phyloP scores from a whole-genome alignment of 92 coral and sea anemone species.

The Scolanthus callimorphus region DNA sequence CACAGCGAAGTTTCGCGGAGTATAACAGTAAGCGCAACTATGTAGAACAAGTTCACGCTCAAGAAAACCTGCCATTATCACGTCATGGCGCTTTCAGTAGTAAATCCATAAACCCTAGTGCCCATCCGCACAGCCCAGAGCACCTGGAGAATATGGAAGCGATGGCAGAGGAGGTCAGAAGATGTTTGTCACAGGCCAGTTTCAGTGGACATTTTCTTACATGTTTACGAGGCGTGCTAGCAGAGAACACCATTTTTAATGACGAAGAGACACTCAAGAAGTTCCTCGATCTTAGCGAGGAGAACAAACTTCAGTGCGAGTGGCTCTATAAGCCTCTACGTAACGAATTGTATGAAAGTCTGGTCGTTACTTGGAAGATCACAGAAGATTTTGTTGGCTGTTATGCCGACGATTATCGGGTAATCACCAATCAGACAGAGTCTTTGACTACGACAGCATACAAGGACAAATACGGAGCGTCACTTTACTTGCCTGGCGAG shows the following conservation, averaged over 20 bases:
- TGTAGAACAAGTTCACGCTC: too few relatives aligned
- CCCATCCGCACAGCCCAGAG: too few relatives aligned
- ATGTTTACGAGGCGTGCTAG: background rate
- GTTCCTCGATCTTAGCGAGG: background rate
- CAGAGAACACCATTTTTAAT: too few relatives aligned
- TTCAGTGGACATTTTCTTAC: background rate
- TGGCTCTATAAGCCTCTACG: background rate
- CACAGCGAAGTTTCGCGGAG: too few relatives aligned
- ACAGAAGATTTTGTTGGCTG: background rate
- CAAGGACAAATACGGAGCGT: constrained; percentile 1
- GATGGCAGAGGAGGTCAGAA: background rate
- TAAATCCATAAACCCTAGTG: too few relatives aligned
- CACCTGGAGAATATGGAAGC: too few relatives aligned
- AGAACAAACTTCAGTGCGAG: background rate
- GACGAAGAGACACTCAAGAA: background rate
- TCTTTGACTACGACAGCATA: background rate
- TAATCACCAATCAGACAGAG: background rate
- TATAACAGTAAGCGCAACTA: too few relatives aligned
- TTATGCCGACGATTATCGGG: background rate
- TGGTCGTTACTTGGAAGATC: background rate
- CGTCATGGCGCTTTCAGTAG: too few relatives aligned
- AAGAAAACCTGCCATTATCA: too few relatives aligned
- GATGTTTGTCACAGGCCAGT: background rate
- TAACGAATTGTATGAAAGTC: background rate
- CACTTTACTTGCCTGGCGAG: background rate